Evolutionary conservation across 2,113 vertebrate genomes (phyloP), one percentile per base, ranked within the genome.

Genomic region (Pungitius pungitius): DNA sequence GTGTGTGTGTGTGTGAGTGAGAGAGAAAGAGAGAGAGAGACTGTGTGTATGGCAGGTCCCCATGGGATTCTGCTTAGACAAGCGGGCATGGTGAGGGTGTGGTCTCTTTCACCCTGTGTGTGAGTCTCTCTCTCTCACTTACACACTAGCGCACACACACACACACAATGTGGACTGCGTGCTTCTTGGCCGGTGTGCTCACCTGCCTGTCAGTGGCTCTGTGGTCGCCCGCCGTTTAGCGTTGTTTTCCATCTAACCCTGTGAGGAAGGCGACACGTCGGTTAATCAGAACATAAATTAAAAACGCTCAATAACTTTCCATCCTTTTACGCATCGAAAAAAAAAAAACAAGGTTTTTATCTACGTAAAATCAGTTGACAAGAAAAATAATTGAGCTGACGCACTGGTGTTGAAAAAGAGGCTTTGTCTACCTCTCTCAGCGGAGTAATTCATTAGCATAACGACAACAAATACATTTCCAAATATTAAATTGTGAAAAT

Each of bases 11-110:
- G 81, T 64, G 89, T 80, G 30, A 30, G 30, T 3, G 30, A 30
- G 30, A 30, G 30, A 30, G 30, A 30, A 5, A 30, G 30, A 30
- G 30, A 30, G 56, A 17, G 65, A 59, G 81, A 75, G 80, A 63
- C 87, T 0, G 81, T 64, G 88, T 81, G 85, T 89, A 85, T 89
- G 87, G 87, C 90, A 90, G 75, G 66, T 92, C 89, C 90, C 92
- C 73, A 57, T 86, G 89, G 89, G 84, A 88, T 90, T 86, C 83
- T 87, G 90, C 91, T 90, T 87, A 92, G 91, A 91, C 89, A 90
- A 88, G 87, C 89, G 71, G 81, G 88, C 81, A 91, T 73, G 69
- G 78, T 37, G 88, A 90, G 87, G 87, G 86, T 79, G 85, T 89
- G 86, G 89, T 86, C 80, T 78, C 69, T 55, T 54, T 37, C 75